Evolutionary conservation across 2,797 vertebrate species (phyloP), one percentile per base, ranked within the genome.

Genomic region (Glossophaga mutica): DNA sequence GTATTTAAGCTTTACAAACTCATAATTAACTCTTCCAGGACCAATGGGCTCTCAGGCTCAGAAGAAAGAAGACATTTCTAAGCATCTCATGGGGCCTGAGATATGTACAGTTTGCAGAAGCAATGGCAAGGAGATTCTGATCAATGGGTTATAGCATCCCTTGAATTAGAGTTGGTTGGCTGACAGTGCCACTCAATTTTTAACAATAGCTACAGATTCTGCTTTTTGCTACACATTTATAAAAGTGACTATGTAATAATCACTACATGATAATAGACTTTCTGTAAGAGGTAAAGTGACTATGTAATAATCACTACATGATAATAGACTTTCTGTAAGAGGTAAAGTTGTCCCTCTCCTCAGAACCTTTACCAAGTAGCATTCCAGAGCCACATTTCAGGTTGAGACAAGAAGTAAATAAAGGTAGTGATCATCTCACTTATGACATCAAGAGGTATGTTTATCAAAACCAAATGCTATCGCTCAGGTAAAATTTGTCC

Each of bases 21-120:
- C 55, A 84, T 34, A 24, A 24, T 67, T 97, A 94, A 97, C 44
- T 94, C 82, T 15, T 97, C 44, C 10, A 2, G 93, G 76, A 34
- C 91, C 44, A 29, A 44, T 21, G 29, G 48, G 34, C 24, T 48
- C 3, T 73, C 21, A 34, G 57, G 24, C n/a, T 94, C 32, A 37
- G 18, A 62, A 62, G 24, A 65, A 87, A 87, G 32, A 85, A 94
- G 44, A 79, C 22, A 65, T 91, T 65, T 95, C 84, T 70, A 76
- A 67, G 37, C 57, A n/a, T 52, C 32, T 52, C 14, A 14, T 3
- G 65, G 14, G n/a, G 5, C 16, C 52, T 89, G 50, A 86, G 76
- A 71, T 65, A n/a, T 0, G 2, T 62, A 32, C 0, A 77, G 62
- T 89, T 84, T 77, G 6, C 44, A 67, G 50, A 74, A 71, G 82